Evolutionary conservation across 2,797 vertebrate species (phyloP), one percentile per base, ranked within the genome.

Genomic region (Phrynocephalus guinanensis): DNA sequence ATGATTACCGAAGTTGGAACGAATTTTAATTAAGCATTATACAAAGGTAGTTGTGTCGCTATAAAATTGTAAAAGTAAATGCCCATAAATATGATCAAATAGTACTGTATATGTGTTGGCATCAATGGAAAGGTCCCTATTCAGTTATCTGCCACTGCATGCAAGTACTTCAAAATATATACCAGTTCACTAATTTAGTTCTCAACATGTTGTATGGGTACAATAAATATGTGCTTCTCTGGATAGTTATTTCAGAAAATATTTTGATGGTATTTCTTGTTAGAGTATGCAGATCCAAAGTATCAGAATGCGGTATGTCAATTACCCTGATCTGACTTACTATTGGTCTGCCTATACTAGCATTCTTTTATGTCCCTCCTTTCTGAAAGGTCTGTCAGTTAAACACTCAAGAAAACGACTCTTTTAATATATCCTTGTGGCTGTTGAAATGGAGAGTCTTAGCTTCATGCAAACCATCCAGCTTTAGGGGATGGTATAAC

Each of bases 21-120:
- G 85, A 95, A 96, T 92, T 95, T 95, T 95, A 94, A 95, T 92
- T 82, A 92, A 89, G 71, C 82, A 90, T 89, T 86, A 85, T 16
- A 82, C 76, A 90, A 91, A 93, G 91, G 82, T 76, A 86, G 79
- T 92, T 92, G 24, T 83, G 87, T 88, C 71, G 87, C 86, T 79
- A 90, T 81, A 79, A 13, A 79, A 68, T 60, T 87, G 79, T 33
- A 11, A 92, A 87, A 78, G 60, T 0, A 70, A n/a, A 88, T 84
- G 80, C 48, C 22, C 24, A 78, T 73, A 86, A 91, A 75, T 67
- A 16, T 73, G 76, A 11, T 82, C 48, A 9, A 28, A 85, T 3
- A 22, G 5, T 7, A n/a, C 71, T 82, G 87, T 28, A 75, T 79
- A 73, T 26, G 75, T 79, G 73, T 85, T 3, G 77, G 48, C 28